Evolutionary conservation across 2,113 vertebrate genomes (phyloP).

Genomic region (Phainopepla nitens): DNA sequence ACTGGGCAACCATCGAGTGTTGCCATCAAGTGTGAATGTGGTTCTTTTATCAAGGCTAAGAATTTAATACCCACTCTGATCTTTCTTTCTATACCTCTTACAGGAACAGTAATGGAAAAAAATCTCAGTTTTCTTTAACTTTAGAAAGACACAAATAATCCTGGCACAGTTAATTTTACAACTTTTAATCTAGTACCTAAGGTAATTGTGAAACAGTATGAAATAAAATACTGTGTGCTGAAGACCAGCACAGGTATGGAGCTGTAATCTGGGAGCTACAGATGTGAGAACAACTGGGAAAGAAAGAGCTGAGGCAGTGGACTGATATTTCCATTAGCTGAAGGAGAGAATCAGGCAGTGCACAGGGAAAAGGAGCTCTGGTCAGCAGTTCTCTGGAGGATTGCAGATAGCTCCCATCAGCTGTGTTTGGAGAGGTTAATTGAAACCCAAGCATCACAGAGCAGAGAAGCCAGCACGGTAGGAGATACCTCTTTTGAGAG

Average conservation of each 20-base stretch:
- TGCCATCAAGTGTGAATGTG: not conserved
- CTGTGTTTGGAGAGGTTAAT: constrained; percentile 61
- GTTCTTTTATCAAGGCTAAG: not conserved
- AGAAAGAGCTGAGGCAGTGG: not conserved
- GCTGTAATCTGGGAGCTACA: not conserved
- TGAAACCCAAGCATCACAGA: constrained; percentile 2
- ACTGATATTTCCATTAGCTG: not conserved
- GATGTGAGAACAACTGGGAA: not conserved
- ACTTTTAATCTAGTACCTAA: not conserved
- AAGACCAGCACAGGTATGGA: not conserved
- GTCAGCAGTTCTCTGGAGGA: constrained; percentile 47
- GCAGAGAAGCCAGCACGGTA: not conserved
- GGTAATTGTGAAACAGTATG: not conserved
- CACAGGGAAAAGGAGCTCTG: not conserved
- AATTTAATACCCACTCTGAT: not conserved
- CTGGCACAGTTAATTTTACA: not conserved
- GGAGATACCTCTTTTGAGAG: constrained; percentile 43
- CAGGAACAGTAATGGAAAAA: not conserved
- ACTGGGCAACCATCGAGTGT: not conserved
- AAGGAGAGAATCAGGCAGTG: not conserved
- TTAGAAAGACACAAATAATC: not conserved
- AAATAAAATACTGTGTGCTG: not conserved
- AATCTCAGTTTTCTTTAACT: not conserved
- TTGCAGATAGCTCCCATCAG: constrained; percentile 27
- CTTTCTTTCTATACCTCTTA: not conserved